phyloP scores from a whole-genome alignment of 1,140 invertebrate species.

The Temnothorax curvispinosus region DNA sequence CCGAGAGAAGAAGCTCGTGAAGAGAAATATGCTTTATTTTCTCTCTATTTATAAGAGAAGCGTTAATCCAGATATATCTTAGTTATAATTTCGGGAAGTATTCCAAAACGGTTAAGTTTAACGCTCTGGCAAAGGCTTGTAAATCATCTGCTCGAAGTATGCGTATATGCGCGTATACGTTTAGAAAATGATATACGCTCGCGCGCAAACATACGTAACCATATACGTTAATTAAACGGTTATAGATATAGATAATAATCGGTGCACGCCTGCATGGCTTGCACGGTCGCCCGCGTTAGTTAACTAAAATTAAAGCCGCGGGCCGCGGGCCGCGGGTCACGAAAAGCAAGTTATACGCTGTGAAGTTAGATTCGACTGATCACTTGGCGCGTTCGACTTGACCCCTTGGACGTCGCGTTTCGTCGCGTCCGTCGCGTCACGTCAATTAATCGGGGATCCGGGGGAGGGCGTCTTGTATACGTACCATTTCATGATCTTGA shows the following conservation, averaged over 20 bases:
- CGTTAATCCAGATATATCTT: background rate
- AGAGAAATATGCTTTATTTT: background rate
- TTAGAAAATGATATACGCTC: background rate
- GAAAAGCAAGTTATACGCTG: background rate
- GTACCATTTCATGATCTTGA: slow-evolving; percentile 54
- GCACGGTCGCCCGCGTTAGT: no score
- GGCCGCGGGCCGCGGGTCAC: background rate
- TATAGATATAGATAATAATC: background rate
- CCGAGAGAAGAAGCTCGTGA: background rate
- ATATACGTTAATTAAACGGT: background rate
- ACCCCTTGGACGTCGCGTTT: no score
- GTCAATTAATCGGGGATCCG: background rate
- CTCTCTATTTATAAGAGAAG: slow-evolving; percentile 24
- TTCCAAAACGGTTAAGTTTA: slow-evolving; percentile 17
- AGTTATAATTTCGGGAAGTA: slow-evolving; percentile 13
- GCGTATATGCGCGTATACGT: background rate
- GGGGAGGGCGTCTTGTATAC: background rate
- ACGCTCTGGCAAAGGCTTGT: slow-evolving; percentile 1
- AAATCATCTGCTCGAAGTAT: no score
- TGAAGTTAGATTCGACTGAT: background rate
- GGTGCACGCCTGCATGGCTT: background rate
- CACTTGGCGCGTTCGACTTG: background rate
- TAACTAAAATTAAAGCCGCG: background rate
- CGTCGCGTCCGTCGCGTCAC: background rate
- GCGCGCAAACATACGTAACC: background rate